Evolutionary conservation across 2,113 vertebrate species (phyloP).

Genomic region (Platichthys flesus): DNA sequence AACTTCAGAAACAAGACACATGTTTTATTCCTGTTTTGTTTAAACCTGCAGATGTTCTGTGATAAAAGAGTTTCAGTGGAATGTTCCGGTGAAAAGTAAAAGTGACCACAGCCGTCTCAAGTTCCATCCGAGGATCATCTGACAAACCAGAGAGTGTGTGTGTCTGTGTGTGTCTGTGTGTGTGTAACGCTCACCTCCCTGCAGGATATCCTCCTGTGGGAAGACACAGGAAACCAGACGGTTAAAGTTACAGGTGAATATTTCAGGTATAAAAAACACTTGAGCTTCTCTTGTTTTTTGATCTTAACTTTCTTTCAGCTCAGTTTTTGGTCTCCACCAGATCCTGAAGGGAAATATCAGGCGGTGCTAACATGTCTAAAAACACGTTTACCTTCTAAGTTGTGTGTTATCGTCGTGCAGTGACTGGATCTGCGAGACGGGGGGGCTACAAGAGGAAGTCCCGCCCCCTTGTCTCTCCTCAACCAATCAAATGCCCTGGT

Average conservation of each 20-base stretch:
- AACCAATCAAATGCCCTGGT: conserved; percentile 42
- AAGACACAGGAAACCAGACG: conserved; percentile 15
- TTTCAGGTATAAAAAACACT: background rate
- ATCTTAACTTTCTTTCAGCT: no score
- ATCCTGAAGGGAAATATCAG: no score
- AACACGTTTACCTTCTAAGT: conserved; percentile 31
- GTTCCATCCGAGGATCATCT: conserved; percentile 14
- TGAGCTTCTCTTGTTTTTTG: no score
- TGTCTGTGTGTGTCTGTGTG: conserved; percentile 31
- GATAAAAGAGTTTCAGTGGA: background rate
- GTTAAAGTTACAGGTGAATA: conserved; percentile 46
- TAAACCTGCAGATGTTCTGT: no score
- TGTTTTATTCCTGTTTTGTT: no score
- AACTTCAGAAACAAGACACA: no score
- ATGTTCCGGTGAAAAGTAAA: conserved; percentile 19
- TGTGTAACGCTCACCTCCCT: conserved; percentile 48
- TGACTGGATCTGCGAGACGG: conserved; percentile 35
- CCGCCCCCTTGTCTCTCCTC: conserved; percentile 13
- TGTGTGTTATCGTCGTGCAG: background rate
- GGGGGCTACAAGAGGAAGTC: conserved; percentile 2
- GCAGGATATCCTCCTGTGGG: conserved; percentile 56
- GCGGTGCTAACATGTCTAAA: no score
- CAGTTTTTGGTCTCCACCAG: no score
- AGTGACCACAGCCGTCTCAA: conserved; percentile 18
- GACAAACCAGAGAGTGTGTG: conserved; percentile 18